phyloP scores from a whole-genome alignment of 2,888 invertebrate genomes.

The Ptilodon capucinus region DNA sequence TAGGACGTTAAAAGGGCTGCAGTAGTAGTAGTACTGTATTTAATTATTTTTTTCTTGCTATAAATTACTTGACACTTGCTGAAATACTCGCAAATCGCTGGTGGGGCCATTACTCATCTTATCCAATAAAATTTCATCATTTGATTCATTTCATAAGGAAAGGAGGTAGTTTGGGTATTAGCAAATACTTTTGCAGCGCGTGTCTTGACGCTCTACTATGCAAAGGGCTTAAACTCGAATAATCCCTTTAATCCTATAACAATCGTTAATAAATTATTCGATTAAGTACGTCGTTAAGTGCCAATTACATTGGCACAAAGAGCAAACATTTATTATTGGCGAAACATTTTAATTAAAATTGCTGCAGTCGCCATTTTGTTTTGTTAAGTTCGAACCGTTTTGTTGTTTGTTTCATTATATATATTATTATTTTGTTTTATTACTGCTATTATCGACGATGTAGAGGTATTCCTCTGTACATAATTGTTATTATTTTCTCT shows the following conservation, averaged over 20 bases:
- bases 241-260: background rate
- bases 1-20: too few species aligned
- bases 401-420: background rate
- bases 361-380: conserved; percentile 8
- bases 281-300: conserved; percentile 37
- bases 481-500: background rate
- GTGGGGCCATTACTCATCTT: too few species aligned
- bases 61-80: too few species aligned
- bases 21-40: too few species aligned
- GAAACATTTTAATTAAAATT: conserved; percentile 32
- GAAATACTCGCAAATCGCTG: too few species aligned
- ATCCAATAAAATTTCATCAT: too few species aligned
- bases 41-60: too few species aligned
- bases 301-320: conserved; percentile 32
- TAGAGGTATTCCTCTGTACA: background rate
- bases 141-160: too few species aligned
- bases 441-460: background rate
- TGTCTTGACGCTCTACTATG: too few species aligned
- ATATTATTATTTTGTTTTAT: conserved; percentile 4
- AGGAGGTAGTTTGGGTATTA: too few species aligned
- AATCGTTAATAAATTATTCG: conserved; percentile 26
- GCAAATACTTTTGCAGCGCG: too few species aligned
- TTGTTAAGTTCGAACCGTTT: background rate
- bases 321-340: conserved; percentile 26
- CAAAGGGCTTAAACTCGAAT: background rate